Evolutionary conservation across 2,797 vertebrate genomes (phyloP), one percentile per base, ranked within the genome.

Genomic region (Decapterus maruadsi): DNA sequence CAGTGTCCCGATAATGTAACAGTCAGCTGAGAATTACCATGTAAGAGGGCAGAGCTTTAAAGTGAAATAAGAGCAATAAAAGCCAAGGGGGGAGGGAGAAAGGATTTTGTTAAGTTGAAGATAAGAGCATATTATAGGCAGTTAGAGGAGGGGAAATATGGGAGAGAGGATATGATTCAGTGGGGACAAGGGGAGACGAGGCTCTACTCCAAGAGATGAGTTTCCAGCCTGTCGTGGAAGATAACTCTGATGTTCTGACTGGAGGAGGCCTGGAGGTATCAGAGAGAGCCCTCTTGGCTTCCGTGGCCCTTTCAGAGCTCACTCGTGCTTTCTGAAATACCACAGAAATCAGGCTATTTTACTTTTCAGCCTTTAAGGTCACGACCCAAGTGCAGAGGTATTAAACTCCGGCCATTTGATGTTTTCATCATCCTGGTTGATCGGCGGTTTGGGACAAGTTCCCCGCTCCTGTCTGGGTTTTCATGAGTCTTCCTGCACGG

Each of bases 41-140:
- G 82, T 68, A 43, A 54, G 62, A 72, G 69, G 66, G 6, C 16
- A 9, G 74, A 0, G n/a, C 60, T 65, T 68, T 36, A 65, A 69
- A 79, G 72, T 45, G 56, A 79, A 80, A 64, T 66, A 13, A 67
- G 75, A 67, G 72, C 48, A 78, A 78, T 36, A 38, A 77, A 62
- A 77, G 71, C 53, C 55, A 10, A 55, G 50, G 8, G 43, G 31
- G 68, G 58, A 75, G 66, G 75, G 31, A 59, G 72, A 73, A 77
- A 75, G 51, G 68, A 69, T 68, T 78, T 57, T 64, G 73, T 81
- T 40, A 63, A 57, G 74, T 56, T 68, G 0, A 1, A 85, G 86
- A 90, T 87, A 85, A 83, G 80, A 84, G 66, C 56, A 10, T 67
- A 83, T 89, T 72, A 82, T 63, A 71, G 78, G 56, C 66, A 65